phyloP scores from a whole-genome alignment of 2,113 vertebrate genomes.

The Penelope pileata region DNA sequence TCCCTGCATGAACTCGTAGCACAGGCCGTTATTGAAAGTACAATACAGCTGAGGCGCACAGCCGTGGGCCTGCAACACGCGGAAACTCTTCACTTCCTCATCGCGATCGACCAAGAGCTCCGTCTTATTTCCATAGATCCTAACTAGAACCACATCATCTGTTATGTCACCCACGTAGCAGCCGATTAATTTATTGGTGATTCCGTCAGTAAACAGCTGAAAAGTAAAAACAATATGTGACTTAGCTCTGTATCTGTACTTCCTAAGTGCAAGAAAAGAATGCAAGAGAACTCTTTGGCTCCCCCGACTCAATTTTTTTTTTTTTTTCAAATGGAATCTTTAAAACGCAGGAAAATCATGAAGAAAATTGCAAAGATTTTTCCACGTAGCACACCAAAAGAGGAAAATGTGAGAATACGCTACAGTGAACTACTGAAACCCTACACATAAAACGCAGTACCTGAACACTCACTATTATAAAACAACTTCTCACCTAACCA shows the following conservation, averaged over 20 bases:
- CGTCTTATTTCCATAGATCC: slow-evolving; percentile 97
- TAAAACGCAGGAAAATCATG: accelerated
- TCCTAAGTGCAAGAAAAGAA: accelerated
- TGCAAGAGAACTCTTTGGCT: background rate
- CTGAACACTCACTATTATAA: background rate
- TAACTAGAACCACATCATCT: slow-evolving; percentile 92
- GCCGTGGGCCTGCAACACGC: slow-evolving; percentile 90
- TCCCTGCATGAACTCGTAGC: slow-evolving; percentile 96
- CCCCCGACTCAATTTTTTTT: too few relatives aligned
- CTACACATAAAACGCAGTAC: background rate
- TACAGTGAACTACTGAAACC: background rate
- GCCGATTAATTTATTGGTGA: slow-evolving; percentile 96
- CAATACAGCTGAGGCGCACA: slow-evolving; percentile 95
- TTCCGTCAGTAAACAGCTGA: slow-evolving; percentile 95
- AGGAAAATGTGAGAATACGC: background rate
- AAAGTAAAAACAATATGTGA: background rate
- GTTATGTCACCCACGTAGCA: slow-evolving; percentile 86
- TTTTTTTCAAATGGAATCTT: too few relatives aligned
- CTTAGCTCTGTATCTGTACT: background rate
- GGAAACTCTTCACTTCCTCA: slow-evolving; percentile 96
- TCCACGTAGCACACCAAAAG: background rate
- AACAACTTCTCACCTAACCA: background rate
- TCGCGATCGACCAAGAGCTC: slow-evolving; percentile 94
- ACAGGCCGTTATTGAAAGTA: slow-evolving; percentile 96
- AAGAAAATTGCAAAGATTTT: background rate